A percentile compares a stretch with the other conserved stretches of the same genome.
These are phyloP conservation scores for Bubalus kerabau DNA, from an alignment of 2,113 vertebrate genomes.

Conservation along the genomic window DNA sequence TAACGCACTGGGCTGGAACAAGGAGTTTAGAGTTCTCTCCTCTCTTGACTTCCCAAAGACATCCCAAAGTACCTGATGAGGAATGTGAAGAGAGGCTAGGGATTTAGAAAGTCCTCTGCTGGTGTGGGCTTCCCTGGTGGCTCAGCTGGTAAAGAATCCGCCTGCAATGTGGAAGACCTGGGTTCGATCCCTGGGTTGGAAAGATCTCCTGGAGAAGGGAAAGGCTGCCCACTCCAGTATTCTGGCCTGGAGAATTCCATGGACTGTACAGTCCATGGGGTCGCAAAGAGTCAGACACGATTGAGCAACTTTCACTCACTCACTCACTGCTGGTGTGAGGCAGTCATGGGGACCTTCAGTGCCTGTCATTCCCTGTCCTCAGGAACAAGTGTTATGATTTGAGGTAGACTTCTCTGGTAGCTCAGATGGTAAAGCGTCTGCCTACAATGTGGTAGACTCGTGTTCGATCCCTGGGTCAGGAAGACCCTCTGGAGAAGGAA, in stretches of 20 bases:
- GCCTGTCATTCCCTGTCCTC: slow-evolving; percentile 3
- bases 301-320: too few species aligned
- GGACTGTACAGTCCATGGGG: too few species aligned
- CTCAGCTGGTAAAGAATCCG: background rate
- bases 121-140: too few species aligned
- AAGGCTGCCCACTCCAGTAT: too few species aligned
- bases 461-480: background rate
- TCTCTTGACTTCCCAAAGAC: slow-evolving; percentile 34
- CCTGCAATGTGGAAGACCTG: background rate
- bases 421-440: too few species aligned
- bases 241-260: too few species aligned
- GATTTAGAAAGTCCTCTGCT: slow-evolving; percentile 9
- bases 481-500: background rate
- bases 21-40: slow-evolving; percentile 14
- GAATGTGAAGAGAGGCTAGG: background rate
- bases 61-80: slow-evolving; percentile 35
- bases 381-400: background rate
- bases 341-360: slow-evolving; percentile 27
- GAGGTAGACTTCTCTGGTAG: too few species aligned
- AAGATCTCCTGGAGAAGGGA: too few species aligned
- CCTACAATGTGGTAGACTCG: too few species aligned
- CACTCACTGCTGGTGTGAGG: background rate
- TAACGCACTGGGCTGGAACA: background rate
- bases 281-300: too few species aligned
- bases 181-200: too few species aligned